Conservation (phyloP, 2,888 invertebrate species). For the Spodoptera picta region DNA sequence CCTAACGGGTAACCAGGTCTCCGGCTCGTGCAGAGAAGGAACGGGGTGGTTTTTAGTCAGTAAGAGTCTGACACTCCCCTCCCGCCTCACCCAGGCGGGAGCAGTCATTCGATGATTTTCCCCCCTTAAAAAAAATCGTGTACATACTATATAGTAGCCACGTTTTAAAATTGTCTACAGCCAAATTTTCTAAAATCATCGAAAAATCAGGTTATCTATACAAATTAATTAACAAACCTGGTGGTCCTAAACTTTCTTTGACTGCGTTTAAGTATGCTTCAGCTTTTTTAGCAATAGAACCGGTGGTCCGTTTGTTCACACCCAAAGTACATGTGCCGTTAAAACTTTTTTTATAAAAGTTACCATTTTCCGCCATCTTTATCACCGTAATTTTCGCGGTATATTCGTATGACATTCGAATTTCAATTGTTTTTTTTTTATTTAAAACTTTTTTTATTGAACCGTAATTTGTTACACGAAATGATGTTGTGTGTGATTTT, state of each 20-base stretch:
- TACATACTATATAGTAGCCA: too few species aligned
- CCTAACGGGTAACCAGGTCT: too few species aligned
- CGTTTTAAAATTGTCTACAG: too few species aligned
- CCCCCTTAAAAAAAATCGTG: too few species aligned
- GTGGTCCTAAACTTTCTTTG: conserved; percentile 68
- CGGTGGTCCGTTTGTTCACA: conserved; percentile 68
- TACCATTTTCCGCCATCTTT: conserved; percentile 73
- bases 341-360: conserved; percentile 71
- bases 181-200: too few species aligned
- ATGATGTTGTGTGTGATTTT: conserved; percentile 61
- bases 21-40: too few species aligned
- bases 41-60: too few species aligned
- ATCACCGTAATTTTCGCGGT: conserved; percentile 74
- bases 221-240: conserved; percentile 51
- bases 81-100: too few species aligned
- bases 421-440: conserved; percentile 20
- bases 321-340: conserved; percentile 74
- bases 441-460: conserved; percentile 19
- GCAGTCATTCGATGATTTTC: too few species aligned
- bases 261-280: conserved; percentile 81
- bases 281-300: conserved; percentile 76
- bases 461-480: neutral
- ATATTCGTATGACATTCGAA: conserved; percentile 73
- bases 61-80: too few species aligned
- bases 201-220: too few species aligned